Conservation (phyloP, 2,113 vertebrate species). For the Ciconia stormi region DNA sequence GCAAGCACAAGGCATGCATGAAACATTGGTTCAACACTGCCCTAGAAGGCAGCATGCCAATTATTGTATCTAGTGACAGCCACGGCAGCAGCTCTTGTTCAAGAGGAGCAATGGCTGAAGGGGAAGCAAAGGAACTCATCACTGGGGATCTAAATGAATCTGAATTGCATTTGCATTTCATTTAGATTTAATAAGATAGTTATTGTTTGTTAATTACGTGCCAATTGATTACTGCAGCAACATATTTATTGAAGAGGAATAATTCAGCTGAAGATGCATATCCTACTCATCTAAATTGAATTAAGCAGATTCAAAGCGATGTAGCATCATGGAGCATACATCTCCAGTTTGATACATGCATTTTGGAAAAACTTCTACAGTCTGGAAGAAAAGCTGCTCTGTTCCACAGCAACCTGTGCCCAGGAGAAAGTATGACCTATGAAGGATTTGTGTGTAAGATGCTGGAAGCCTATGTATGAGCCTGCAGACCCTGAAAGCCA, state of each 20-base stretch:
- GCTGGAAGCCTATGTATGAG: neutral
- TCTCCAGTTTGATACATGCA: neutral
- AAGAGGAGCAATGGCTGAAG: neutral
- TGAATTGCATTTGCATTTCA: neutral
- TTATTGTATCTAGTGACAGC: neutral
- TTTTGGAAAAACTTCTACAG: neutral
- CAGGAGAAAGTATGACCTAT: neutral
- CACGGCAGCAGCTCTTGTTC: neutral
- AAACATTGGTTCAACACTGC: neutral
- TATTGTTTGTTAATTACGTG: slow-evolving; percentile 30
- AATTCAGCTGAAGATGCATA: slow-evolving; percentile 12
- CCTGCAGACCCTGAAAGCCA: neutral
- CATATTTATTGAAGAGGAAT: slow-evolving; percentile 46
- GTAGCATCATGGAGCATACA: neutral
- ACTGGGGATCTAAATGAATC: neutral
- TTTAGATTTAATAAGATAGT: slow-evolving; percentile 34
- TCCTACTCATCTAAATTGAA: neutral
- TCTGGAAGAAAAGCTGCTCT: neutral
- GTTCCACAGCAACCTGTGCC: neutral
- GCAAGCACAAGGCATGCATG: neutral
- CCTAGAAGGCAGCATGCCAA: neutral
- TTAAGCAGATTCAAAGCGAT: neutral
- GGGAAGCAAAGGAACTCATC: neutral
- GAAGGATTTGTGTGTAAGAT: neutral
- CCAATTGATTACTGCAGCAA: slow-evolving; percentile 52